Base-by-base conservation (phyloP, 2,797 vertebrate species). In the Geotrypetes seraphini region DNA sequence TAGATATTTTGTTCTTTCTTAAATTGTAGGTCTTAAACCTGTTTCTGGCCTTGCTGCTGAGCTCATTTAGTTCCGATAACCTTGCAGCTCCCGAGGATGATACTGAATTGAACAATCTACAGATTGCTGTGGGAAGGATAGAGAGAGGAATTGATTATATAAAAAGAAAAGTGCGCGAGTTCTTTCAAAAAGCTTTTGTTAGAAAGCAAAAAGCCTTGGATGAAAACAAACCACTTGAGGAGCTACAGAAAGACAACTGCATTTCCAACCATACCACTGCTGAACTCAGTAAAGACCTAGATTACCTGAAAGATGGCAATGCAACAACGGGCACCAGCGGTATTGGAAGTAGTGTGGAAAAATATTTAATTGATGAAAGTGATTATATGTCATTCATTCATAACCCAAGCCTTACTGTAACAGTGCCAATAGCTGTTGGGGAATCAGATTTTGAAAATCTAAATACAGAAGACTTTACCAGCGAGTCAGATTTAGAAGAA, bases 1-100 rank as follows among this genome's bases (percentile, higher is more conserved):
- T 18, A 26, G 5, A 12, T 44, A 10, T 33, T 33, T 42, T 31
- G 31, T 26, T 5, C 20, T 49, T 25, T 50, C 33, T 53, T 27
- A 25, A 38, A 33, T 53, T 66, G 38, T 43, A 99, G 95, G 88
- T 99, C 53, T 44, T 99, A 71, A 99, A 99, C 57, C 79, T 99
- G 33, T 99, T 99, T 79, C 79, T 99, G 69, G 95, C 95, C 63
- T 80, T 99, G 72, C 45, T 99, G 53, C 73, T 99, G 66, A 99
- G 95, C 69, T 99, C 95, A 8, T 99, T 99, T 75, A 97, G 95
- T 39, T 89, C 92, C 8, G 94, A 99, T 66, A 97, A 94, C 50
- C 79, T 99, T 51, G 71, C 81, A 45, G 78, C 80, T 29, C 77
- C 67, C 0, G 91, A 90, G 0, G 89, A 92, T 2, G 93, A 97